Evolutionary conservation across 2,888 invertebrate species (phyloP), one percentile per base, ranked within the genome.

Genomic region (Scotopteryx bipunctaria): DNA sequence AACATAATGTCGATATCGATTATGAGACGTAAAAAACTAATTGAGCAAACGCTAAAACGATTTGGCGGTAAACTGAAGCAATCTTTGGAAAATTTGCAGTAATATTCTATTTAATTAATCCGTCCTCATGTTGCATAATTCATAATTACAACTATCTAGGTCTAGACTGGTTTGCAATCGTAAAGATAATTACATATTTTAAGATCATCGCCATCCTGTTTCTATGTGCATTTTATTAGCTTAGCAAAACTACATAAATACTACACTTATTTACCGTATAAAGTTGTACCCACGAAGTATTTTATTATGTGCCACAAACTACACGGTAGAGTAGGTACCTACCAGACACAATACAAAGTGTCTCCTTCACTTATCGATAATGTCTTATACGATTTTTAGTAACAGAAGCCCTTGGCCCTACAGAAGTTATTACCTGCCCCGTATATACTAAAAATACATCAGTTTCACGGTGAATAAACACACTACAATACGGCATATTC

Each of bases 391-490:
- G 46, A 53, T 60, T 62, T 68, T 70, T 61, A 64, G 66, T 66
- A 65, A 69, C 67, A 57, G 64, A 69, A 82, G 79, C 83, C 84
- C 87, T 86, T 84, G 81, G 82, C 78, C 82, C 83, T 81, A 69
- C 69, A 70, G 55, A 53, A 61, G 70, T 78, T 67, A 72, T 80
- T 88, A 88, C 89, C 88, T 88, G 88, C 76, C 76, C 76, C 74
- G 71, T 81, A 80, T 81, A 80, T 76, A 82, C 86, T 86, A 88
- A 85, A 89, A 89, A 87, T 88, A 89, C 82, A 78, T 78, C 73
- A 71, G 75, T 75, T 81, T 76, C 78, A 84, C 80, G 81, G 77
- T 80, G 85, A 78, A 86, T 84, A 88, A 86, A 88, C 85, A 86
- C 63, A 59, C 57, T 46, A 46, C 40, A 51, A 76, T 3, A 59